Evolutionary conservation across 2,797 vertebrate genomes (phyloP).

Genomic region (Columba guinea): DNA sequence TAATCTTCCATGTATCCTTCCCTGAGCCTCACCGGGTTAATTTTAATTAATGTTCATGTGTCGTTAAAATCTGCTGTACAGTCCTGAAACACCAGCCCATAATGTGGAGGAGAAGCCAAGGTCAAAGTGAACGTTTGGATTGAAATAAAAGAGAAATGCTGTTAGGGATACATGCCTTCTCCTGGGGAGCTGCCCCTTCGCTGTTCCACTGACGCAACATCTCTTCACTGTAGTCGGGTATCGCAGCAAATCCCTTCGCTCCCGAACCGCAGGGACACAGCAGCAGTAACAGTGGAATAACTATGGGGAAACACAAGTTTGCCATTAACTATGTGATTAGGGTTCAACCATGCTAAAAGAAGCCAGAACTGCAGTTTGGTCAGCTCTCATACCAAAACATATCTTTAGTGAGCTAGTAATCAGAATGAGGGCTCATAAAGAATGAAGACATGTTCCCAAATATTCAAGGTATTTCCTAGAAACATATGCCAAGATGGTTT

Average conservation of each 20-base stretch:
- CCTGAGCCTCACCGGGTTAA: background rate
- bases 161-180: slow-evolving; percentile 80
- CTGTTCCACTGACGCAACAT: slow-evolving; percentile 88
- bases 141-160: background rate
- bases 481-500: background rate
- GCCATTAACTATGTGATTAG: background rate
- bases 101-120: background rate
- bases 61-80: background rate
- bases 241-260: slow-evolving; percentile 78
- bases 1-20: background rate
- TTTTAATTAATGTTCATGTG: background rate
- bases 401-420: background rate
- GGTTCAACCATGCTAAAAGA: background rate
- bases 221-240: slow-evolving; percentile 83
- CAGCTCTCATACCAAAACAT: background rate
- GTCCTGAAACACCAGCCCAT: background rate
- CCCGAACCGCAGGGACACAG: slow-evolving; percentile 81
- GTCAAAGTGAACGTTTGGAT: background rate
- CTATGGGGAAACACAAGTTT: slow-evolving; percentile 67
- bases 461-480: background rate
- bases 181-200: slow-evolving; percentile 86
- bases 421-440: background rate
- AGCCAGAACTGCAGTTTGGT: background rate
- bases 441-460: background rate
- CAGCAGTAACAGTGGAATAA: slow-evolving; percentile 86